These are phyloP conservation scores for Zeuzera pyrina DNA, from an alignment of 2,888 invertebrate species.

Conservation along the genomic window DNA sequence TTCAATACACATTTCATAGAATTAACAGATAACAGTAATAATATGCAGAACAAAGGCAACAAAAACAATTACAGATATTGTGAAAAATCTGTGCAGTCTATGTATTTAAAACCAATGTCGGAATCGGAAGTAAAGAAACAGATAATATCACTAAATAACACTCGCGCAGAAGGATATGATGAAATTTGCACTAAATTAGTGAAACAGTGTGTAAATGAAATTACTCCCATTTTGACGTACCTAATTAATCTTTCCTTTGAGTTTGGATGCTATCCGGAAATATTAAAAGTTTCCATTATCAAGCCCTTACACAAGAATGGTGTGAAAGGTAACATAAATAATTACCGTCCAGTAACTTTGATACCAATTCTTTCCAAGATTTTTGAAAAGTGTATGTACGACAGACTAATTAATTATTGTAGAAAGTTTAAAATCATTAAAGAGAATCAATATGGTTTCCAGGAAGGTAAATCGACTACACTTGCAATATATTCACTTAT, in stretches of 20 bases:
- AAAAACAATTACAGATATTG: too few relatives aligned
- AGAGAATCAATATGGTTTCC: not conserved
- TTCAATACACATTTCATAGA: constrained; percentile 2
- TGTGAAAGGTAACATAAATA: constrained; percentile 1
- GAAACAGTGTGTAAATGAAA: constrained; percentile 1
- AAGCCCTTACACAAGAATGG: constrained; percentile 13
- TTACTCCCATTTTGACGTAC: constrained; percentile 1
- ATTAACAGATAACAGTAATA: not conserved
- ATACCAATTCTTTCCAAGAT: constrained; percentile 12
- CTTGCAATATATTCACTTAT: not conserved
- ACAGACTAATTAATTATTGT: not conserved
- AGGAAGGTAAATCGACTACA: not conserved
- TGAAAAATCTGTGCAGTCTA: too few relatives aligned
- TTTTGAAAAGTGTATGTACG: constrained; percentile 9
- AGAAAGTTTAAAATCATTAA: not conserved
- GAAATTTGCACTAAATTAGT: constrained; percentile 7
- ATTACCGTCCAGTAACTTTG: constrained; percentile 11
- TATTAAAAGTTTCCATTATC: constrained; percentile 9
- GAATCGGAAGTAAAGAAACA: too few relatives aligned
- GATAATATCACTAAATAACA: constrained; percentile 9
- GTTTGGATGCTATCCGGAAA: constrained; percentile 7
- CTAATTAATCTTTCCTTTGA: constrained; percentile 10
- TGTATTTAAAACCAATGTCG: too few relatives aligned
- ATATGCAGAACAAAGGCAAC: too few relatives aligned
- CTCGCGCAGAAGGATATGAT: constrained; percentile 11